phyloP scores from a whole-genome alignment of 1,140 invertebrate species.

The Hyles vespertilio region DNA sequence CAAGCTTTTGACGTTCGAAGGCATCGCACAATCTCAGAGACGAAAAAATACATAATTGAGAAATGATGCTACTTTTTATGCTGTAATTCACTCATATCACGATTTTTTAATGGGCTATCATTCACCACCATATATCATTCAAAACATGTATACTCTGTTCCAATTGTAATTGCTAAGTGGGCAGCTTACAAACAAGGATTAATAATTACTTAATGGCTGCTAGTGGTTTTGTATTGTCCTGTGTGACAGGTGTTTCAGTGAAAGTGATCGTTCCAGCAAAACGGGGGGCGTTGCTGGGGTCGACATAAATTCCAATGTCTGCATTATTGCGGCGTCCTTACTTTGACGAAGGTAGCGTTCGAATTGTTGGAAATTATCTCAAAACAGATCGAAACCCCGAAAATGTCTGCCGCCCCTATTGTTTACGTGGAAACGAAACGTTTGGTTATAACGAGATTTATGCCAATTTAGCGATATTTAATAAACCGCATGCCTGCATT shows the following conservation, averaged over 20 bases:
- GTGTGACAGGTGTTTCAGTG: slow-evolving; percentile 44
- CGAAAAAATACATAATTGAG: no score
- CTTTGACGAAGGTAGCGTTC: slow-evolving; percentile 52
- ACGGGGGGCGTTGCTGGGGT: slow-evolving; percentile 36
- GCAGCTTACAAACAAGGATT: not conserved
- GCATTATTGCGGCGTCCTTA: slow-evolving; percentile 47
- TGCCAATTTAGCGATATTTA: slow-evolving; percentile 11
- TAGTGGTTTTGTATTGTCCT: slow-evolving; percentile 34
- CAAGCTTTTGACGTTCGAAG: no score
- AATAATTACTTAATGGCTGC: slow-evolving; percentile 1
- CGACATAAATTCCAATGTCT: slow-evolving; percentile 50
- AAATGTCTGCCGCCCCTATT: slow-evolving; percentile 30
- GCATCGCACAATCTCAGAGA: no score
- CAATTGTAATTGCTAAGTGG: not conserved
- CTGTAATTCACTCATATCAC: no score
- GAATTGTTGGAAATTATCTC: slow-evolving; percentile 44
- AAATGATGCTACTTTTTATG: no score
- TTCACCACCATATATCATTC: no score
- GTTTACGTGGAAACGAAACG: slow-evolving; percentile 27
- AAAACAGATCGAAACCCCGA: slow-evolving; percentile 32
- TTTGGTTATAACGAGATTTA: slow-evolving; percentile 16
- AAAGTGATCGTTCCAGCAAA: slow-evolving; percentile 43
- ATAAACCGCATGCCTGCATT: not conserved
- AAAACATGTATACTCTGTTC: no score
- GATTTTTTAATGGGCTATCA: no score